A percentile compares a stretch with the other conserved stretches of the same genome.
Conservation (phyloP, 2,797 vertebrate genomes). For the Brachyrhaphis roseni region DNA sequence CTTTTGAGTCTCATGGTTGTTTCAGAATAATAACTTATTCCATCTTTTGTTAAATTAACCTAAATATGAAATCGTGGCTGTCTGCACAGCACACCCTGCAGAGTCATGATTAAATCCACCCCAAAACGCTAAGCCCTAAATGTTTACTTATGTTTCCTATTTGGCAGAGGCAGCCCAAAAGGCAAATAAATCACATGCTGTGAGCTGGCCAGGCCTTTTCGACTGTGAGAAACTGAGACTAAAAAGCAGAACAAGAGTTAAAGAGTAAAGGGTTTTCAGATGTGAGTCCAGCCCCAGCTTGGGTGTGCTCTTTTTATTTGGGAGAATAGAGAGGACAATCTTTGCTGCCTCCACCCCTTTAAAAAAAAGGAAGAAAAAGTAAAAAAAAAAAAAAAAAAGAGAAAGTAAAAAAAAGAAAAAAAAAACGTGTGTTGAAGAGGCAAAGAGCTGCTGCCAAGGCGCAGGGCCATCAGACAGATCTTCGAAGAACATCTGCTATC, state of each 20-base stretch:
- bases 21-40: conserved; percentile 50
- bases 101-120: conserved; percentile 73
- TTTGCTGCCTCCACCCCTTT: conserved; percentile 80
- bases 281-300: conserved; percentile 83
- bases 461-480: conserved; percentile 74
- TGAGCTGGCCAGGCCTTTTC: conserved; percentile 76
- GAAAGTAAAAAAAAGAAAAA: conserved; percentile 68
- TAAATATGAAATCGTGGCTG: conserved; percentile 64
- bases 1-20: conserved; percentile 62
- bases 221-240: conserved; percentile 83
- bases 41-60: conserved; percentile 62
- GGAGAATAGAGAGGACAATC: conserved; percentile 79
- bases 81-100: conserved; percentile 66
- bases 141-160: conserved; percentile 87
- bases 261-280: conserved; percentile 84
- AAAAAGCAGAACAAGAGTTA: conserved; percentile 81
- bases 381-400: conserved; percentile 65
- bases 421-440: conserved; percentile 68
- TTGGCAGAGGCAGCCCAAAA: conserved; percentile 81
- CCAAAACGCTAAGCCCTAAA: conserved; percentile 77
- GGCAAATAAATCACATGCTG: conserved; percentile 86
- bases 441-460: conserved; percentile 74
- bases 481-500: conserved; percentile 80
- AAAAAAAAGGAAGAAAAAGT: conserved; percentile 73
- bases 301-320: conserved; percentile 82